A percentile compares a stretch with the other conserved stretches of the same genome.
Conservation (phyloP, 2,888 invertebrate species). For the Xylocampa areola region DNA sequence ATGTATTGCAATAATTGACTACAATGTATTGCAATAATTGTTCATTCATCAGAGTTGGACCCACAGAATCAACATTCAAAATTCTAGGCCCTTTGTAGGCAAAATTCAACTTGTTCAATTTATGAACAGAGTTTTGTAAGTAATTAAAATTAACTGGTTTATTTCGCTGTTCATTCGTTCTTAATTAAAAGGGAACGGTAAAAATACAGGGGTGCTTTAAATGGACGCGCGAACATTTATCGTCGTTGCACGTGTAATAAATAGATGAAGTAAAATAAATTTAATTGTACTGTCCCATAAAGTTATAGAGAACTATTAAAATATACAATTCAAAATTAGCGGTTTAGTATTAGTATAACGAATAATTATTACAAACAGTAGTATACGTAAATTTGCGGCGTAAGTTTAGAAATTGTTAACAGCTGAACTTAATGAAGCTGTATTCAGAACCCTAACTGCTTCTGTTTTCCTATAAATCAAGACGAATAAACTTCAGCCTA, state of each 20-base stretch:
- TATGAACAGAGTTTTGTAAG: conserved; percentile 57
- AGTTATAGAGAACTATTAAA: conserved; percentile 20
- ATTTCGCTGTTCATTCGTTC: conserved; percentile 58
- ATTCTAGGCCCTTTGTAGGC: conserved; percentile 44
- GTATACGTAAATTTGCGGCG: too few species aligned
- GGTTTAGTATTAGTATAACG: too few species aligned
- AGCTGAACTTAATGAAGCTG: too few species aligned
- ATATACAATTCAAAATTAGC: too few species aligned
- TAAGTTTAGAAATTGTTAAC: too few species aligned
- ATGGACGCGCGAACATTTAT: conserved; percentile 39
- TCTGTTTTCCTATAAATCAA: too few species aligned
- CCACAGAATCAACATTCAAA: conserved; percentile 46
- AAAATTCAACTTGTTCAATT: conserved; percentile 53
- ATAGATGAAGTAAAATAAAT: conserved; percentile 28
- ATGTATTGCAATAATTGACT: conserved; percentile 22
- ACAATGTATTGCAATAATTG: conserved; percentile 21
- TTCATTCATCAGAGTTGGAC: conserved; percentile 28
- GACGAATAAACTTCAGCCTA: too few species aligned
- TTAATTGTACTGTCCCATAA: conserved; percentile 21
- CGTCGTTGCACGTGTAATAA: conserved; percentile 29
- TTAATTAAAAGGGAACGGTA: conserved; percentile 48
- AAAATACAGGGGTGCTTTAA: conserved; percentile 35
- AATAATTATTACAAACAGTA: too few species aligned
- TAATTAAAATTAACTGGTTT: conserved; percentile 62
- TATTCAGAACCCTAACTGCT: too few species aligned